Base-by-base conservation (phyloP, 1,140 invertebrate species). In the Zaprionus taronus region DNA sequence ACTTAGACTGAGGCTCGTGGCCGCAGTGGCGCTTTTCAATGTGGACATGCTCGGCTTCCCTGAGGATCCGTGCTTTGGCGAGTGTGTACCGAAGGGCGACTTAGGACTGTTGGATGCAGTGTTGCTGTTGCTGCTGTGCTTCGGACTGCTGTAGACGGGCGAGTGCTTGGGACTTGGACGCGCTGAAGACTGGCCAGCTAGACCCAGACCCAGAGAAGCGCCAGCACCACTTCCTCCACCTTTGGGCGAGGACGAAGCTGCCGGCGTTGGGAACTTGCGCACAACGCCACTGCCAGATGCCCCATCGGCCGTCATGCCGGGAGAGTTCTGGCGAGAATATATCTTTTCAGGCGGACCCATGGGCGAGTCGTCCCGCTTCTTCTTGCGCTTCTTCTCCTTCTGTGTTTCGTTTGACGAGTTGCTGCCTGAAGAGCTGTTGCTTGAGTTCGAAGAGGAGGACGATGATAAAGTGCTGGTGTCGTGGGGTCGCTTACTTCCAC, bases 31-130 rank as follows among this genome's bases (percentile, higher is more conserved):
- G 24, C 96, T 97, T 90, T 97, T 97, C n/a, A 97, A 91, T 1
- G 97, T 95, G 0, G 96, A 97, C 95, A 98, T 97, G 82, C 97
- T 97, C 0, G 97, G 97, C 90, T 98, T 98, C 0, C 97, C 97
- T 1, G 96, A 95, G 12, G 96, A 92, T 22, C 91, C 91, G 61
- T 97, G 96, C 92, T 97, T 97, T 12, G 96, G 96, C 5, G 96
- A 96, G 24, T 95, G 96, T 0, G 95, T 94, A 31, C 95, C 87
- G 49, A 92, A 92, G 2, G 91, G 91, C 9, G 96, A 93, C 95
- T 96, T 58, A 93, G 95, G 72, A 94, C 95, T 53, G 94, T 95
- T 67, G 94, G 93, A 76, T 94, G 93, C 91, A 2, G 91, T 92
- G 68, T 93, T 93, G 6, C 72, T 74, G 38, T 14, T 70, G 36